Conservation (phyloP, 1,140 invertebrate species). For the Drosophila fuyamai region DNA sequence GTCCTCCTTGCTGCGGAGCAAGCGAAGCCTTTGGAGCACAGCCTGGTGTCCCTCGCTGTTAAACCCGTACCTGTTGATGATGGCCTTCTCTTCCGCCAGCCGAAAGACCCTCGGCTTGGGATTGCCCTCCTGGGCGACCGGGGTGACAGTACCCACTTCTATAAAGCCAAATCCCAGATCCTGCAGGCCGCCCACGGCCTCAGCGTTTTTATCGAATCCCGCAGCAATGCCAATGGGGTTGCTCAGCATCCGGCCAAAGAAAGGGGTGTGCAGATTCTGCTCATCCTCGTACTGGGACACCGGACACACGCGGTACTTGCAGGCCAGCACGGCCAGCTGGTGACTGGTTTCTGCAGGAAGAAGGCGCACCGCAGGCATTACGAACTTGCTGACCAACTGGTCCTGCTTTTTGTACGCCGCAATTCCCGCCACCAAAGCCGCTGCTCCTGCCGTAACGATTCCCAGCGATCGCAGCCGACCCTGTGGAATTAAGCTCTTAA, state of each 20-base stretch:
- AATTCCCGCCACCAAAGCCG: slow-evolving; percentile 45
- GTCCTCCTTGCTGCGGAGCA: slow-evolving; percentile 85
- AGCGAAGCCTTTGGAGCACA: slow-evolving; percentile 88
- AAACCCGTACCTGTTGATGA: slow-evolving; percentile 97
- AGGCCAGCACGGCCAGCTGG: slow-evolving; percentile 89
- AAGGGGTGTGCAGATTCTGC: slow-evolving; percentile 87
- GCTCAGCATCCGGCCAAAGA: slow-evolving; percentile 90
- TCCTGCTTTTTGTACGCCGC: slow-evolving; percentile 52
- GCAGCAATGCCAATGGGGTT: slow-evolving; percentile 98
- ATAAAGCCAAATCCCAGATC: slow-evolving; percentile 97
- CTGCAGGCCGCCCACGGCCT: slow-evolving; percentile 93
- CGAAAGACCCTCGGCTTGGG: slow-evolving; percentile 96
- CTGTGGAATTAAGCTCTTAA: slow-evolving; percentile 13
- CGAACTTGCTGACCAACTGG: slow-evolving; percentile 29
- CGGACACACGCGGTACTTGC: slow-evolving; percentile 91
- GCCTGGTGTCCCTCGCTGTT: slow-evolving; percentile 96
- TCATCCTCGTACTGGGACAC: slow-evolving; percentile 87
- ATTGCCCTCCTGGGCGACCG: slow-evolving; percentile 96
- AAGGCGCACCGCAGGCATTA: slow-evolving; percentile 71
- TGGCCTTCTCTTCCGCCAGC: slow-evolving; percentile 92
- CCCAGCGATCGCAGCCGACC: slow-evolving; percentile 57
- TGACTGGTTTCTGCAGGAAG: slow-evolving; percentile 91
- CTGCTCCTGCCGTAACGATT: slow-evolving; percentile 60
- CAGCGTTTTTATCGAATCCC: slow-evolving; percentile 98
- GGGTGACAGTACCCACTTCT: slow-evolving; percentile 98